These are phyloP conservation scores for Gasterosteus nipponicus DNA, from an alignment of 2,113 vertebrate genomes.

Conservation along the genomic window DNA sequence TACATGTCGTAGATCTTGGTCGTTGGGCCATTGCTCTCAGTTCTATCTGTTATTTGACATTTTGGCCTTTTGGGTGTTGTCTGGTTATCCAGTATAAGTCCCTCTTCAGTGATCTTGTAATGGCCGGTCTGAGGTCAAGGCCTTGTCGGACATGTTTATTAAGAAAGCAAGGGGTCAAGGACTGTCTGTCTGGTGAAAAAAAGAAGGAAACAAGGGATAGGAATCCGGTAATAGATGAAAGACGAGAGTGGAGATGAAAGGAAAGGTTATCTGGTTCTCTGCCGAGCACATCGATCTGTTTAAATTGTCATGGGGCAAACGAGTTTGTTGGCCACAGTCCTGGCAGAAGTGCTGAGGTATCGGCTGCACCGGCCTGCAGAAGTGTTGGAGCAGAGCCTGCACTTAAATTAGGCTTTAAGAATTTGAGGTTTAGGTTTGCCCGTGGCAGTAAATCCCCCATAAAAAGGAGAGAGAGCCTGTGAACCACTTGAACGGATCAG, in stretches of 20 bases:
- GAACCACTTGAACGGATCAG: background rate
- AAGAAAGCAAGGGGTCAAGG: constrained; percentile 57
- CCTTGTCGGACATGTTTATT: constrained; percentile 57
- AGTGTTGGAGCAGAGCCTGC: constrained; percentile 48
- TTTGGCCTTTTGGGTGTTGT: constrained; percentile 26
- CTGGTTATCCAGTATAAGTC: constrained; percentile 14
- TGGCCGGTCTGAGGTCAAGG: constrained; percentile 51
- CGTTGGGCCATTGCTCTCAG: background rate
- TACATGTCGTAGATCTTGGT: constrained; percentile 7
- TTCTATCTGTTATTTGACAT: constrained; percentile 35
- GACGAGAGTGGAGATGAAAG: constrained; percentile 72
- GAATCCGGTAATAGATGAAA: constrained; percentile 78
- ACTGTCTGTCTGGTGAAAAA: constrained; percentile 63
- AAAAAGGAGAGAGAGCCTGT: constrained; percentile 7
- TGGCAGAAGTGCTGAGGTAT: constrained; percentile 73
- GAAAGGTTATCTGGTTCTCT: constrained; percentile 68
- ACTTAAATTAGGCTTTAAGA: constrained; percentile 45
- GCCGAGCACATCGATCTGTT: constrained; percentile 73
- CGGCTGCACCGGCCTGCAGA: constrained; percentile 44
- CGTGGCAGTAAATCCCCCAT: constrained; percentile 9
- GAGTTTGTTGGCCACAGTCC: constrained; percentile 74
- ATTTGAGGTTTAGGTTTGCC: constrained; percentile 37
- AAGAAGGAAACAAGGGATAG: constrained; percentile 72
- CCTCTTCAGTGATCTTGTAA: constrained; percentile 49
- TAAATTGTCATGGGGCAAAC: constrained; percentile 72